Percentiles rank a stretch among this genome's conserved stretches.
Evolutionary conservation across 92 coral and sea anemone genomes (phyloP).

Genomic region (Chrysogorgia sp.): DNA sequence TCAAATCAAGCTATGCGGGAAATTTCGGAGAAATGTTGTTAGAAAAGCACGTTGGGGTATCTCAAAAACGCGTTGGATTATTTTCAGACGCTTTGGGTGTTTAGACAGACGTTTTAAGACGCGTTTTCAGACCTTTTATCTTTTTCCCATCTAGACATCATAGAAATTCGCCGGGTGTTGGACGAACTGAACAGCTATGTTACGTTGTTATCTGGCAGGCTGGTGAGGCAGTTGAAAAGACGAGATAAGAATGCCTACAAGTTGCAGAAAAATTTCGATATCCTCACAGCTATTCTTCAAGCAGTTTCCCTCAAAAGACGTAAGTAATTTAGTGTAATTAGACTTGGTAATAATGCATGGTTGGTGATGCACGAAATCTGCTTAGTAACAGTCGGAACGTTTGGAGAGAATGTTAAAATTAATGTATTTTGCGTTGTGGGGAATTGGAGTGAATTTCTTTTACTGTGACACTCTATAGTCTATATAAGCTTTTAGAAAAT

Average conservation of each 20-base stretch:
- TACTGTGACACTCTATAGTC: too few relatives aligned
- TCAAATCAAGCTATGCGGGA: too few relatives aligned
- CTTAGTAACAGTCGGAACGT: too few relatives aligned
- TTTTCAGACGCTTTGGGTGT: too few relatives aligned
- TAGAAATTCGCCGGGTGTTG: slow-evolving; percentile 75
- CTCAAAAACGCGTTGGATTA: too few relatives aligned
- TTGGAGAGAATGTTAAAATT: not conserved
- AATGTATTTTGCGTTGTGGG: too few relatives aligned
- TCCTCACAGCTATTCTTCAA: slow-evolving; percentile 93
- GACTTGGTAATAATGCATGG: not conserved
- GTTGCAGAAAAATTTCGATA: slow-evolving; percentile 89
- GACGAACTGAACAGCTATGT: slow-evolving; percentile 84
- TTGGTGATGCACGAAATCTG: too few relatives aligned
- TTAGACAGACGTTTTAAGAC: too few relatives aligned
- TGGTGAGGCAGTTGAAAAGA: slow-evolving; percentile 90
- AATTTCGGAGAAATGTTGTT: too few relatives aligned
- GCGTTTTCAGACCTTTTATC: not conserved
- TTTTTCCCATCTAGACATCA: slow-evolving; percentile 61
- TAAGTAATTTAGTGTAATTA: slow-evolving; percentile 55
- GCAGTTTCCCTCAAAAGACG: slow-evolving; percentile 97
- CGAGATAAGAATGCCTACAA: slow-evolving; percentile 96
- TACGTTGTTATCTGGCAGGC: slow-evolving; percentile 90
- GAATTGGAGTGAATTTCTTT: too few relatives aligned
- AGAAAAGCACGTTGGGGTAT: too few relatives aligned
- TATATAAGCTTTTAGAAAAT: too few relatives aligned